phyloP scores from a whole-genome alignment of 2,888 invertebrate species.

The Morpho helenor region DNA sequence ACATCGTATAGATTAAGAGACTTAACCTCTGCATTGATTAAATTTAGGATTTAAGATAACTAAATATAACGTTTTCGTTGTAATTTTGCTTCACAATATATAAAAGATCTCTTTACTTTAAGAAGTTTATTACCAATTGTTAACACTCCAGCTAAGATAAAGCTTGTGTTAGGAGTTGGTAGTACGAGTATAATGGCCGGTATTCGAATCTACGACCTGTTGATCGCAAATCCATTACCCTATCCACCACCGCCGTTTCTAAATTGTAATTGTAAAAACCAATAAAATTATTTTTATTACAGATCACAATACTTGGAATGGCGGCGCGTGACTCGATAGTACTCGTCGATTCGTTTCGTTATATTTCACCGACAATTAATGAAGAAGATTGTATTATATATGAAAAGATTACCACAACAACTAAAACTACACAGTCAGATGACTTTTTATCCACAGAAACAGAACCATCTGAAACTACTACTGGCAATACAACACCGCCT shows the following conservation, averaged over 20 bases:
- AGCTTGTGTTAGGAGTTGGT: no score
- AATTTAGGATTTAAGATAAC: conserved; percentile 8
- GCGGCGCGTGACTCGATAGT: conserved; percentile 20
- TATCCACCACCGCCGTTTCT: no score
- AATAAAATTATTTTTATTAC: conserved; percentile 13
- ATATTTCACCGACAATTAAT: conserved; percentile 23
- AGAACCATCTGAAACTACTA: conserved; percentile 5
- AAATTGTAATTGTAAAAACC: no score
- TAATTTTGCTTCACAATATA: no score
- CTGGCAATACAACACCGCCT: background rate
- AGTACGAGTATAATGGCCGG: no score
- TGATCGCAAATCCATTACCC: no score
- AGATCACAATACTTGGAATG: conserved; percentile 27
- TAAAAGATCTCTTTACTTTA: no score
- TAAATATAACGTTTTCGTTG: background rate
- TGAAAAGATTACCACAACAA: conserved; percentile 26
- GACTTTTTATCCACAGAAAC: conserved; percentile 4
- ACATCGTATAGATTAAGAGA: conserved; percentile 7
- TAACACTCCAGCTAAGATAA: no score
- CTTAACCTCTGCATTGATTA: conserved; percentile 12
- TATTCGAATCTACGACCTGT: no score
- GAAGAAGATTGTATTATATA: conserved; percentile 30
- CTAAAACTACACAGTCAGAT: background rate
- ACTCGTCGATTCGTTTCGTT: conserved; percentile 30
- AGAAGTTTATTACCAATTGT: no score